phyloP scores from a whole-genome alignment of 2,113 vertebrate genomes.

The Manacus vitellinus region DNA sequence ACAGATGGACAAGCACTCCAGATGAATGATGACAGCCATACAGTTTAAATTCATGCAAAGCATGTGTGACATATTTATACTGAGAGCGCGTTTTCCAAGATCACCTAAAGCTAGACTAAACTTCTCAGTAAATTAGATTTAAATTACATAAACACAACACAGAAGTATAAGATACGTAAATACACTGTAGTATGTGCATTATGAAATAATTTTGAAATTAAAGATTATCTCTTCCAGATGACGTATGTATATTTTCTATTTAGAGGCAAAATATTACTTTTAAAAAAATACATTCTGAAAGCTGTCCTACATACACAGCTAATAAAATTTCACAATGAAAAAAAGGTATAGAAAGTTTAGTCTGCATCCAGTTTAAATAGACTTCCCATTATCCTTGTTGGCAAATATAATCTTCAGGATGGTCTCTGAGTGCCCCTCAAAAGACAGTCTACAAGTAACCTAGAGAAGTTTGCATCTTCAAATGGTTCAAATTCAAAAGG shows the following conservation, averaged over 20 bases:
- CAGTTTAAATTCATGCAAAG: not conserved
- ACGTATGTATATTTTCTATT: not conserved
- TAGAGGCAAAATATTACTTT: not conserved
- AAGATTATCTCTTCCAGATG: not conserved
- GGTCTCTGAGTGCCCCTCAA: not conserved
- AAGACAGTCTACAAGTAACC: not conserved
- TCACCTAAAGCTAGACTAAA: constrained; percentile 3
- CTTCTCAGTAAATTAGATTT: constrained; percentile 2
- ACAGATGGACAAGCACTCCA: not conserved
- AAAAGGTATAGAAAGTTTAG: not conserved
- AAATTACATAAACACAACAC: not conserved
- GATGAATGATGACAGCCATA: not conserved
- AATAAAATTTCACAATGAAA: not conserved
- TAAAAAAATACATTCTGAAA: not conserved
- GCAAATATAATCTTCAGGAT: not conserved
- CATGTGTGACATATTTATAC: not conserved
- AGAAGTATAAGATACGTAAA: not conserved
- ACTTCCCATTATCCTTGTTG: not conserved
- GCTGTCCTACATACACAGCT: not conserved
- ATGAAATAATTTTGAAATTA: not conserved
- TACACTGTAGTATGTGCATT: not conserved
- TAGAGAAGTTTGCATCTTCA: not conserved
- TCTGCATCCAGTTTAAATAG: not conserved
- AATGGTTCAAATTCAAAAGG: not conserved
- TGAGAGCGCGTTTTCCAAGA: not conserved